Evolutionary conservation across 1,140 invertebrate species (phyloP), one percentile per base, ranked within the genome.

Genomic region (Ganaspis sp.): DNA sequence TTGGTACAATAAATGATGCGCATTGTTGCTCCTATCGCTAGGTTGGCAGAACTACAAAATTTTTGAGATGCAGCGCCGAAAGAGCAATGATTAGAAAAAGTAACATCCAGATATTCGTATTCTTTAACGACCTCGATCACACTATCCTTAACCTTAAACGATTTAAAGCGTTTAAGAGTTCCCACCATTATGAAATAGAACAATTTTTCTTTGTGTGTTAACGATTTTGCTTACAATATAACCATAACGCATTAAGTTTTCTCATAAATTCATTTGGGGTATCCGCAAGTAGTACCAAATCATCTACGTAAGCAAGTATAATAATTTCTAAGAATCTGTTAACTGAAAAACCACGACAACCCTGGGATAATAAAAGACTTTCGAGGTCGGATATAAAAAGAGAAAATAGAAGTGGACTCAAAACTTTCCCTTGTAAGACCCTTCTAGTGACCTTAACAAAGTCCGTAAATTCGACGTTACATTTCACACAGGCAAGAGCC

Each of bases 261-360:
- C 69, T 72, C 69, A 42, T 19, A 15, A 84, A 6, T 19, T 75
- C 70, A 8, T 45, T 42, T 26, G 34, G n/a, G 4, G 69, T 40
- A 26, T 78, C 58, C 11, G 76, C 69, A 0, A 80, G 23, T 11
- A 84, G 42, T 23, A 84, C 72, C 19, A 84, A 40, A 54, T 84
- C 82, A 40, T 82, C 82, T 6, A 78, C 77, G 64, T 79, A 84
- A 17, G 79, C 64, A 11, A 84, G 69, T 8, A 81, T 29, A 11
- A 74, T 69, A 21, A 84, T 70, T n/a, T 79, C 73, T n/a, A n/a
- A n/a, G n/a, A n/a, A n/a, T n/a, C n/a, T n/a, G n/a, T 71, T 73
- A 9, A 83, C 15, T 12, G 53, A 26, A n/a, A 79, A 40, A 21
- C 77, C 81, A 17, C 5, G 40, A 9, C 69, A 76, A 0, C 73